These are phyloP conservation scores for Eupithecia centaureata DNA, from an alignment of 2,888 invertebrate genomes.

Conservation along the genomic window DNA sequence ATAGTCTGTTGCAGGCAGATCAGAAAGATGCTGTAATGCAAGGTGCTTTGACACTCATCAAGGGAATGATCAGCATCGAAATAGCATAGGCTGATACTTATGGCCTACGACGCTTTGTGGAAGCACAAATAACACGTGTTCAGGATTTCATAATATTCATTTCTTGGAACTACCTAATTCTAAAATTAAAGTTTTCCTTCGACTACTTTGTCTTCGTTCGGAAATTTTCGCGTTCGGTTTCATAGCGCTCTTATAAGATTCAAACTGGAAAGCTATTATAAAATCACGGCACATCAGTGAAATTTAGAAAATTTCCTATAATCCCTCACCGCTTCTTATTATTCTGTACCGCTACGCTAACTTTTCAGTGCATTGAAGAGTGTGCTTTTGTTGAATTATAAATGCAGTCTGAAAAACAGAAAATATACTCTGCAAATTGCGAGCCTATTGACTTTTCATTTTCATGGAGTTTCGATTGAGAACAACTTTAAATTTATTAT, in stretches of 20 bases:
- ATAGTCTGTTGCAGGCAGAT: neutral
- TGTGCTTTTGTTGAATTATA: constrained; percentile 70
- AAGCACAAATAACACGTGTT: neutral
- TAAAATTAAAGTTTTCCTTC: neutral
- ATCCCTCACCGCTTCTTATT: neutral
- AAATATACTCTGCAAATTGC: constrained; percentile 56
- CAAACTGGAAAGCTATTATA: neutral
- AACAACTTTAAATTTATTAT: constrained; percentile 37
- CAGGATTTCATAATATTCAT: neutral
- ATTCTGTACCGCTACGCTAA: constrained; percentile 55
- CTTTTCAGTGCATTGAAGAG: constrained; percentile 70
- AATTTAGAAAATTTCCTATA: neutral
- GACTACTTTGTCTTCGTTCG: no score
- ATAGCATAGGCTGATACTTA: neutral
- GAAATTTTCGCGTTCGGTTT: neutral
- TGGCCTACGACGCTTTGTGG: neutral
- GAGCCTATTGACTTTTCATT: constrained; percentile 43
- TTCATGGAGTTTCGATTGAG: constrained; percentile 11
- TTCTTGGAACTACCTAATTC: neutral
- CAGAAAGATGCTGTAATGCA: neutral
- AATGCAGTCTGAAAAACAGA: constrained; percentile 46
- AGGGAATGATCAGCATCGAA: neutral
- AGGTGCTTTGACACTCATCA: neutral
- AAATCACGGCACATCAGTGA: neutral
- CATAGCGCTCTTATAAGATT: neutral